Evolutionary conservation across 1,140 invertebrate species (phyloP), one percentile per base, ranked within the genome.

Genomic region (Mylabris phalerata): DNA sequence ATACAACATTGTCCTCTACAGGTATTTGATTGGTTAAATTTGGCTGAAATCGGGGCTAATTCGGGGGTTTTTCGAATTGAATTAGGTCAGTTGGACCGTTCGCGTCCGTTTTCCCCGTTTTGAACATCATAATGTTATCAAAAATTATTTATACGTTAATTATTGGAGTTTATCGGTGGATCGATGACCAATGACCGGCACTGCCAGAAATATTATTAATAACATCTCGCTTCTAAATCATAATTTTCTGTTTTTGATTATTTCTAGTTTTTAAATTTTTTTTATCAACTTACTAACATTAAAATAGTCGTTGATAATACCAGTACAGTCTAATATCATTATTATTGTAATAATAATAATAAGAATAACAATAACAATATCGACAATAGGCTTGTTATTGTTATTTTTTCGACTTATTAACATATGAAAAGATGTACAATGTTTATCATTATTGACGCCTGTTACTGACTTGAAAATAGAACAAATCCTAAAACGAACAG

Each of bases 201-300:
- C 32, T 60, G 46, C 59, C 51, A 55, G 60, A 65, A 65, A 62
- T 62, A 59, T 65, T 65, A 61, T 64, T 62, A 65, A 65, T 62
- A 65, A 65, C 60, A 57, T 64, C 56, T 61, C 60, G 59, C 62
- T 59, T 55, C 32, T 32, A 32, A 32, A 42, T 47, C 26, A 26
- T 47, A 39, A 50, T 10, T 32, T 32, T 25, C n/a, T 48, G 43
- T 45, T 47, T 25, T 47, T 19, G 45, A 25, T 26, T 24, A 32
- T 32, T 48, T 26, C 26, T 48, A 47, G 27, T 47, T 47, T 47
- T 47, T 47, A 19, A 19, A 47, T 47, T 48, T 25, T 26, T 48
- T 24, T 48, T 32, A 48, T 48, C 47, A 48, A 48, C 11, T 47
- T 4, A 45, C 7, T 26, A 47, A 26, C n/a, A 9, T 47, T 19